These are phyloP conservation scores for Melinaea menophilus DNA, from an alignment of 2,888 invertebrate species.

Conservation along the genomic window DNA sequence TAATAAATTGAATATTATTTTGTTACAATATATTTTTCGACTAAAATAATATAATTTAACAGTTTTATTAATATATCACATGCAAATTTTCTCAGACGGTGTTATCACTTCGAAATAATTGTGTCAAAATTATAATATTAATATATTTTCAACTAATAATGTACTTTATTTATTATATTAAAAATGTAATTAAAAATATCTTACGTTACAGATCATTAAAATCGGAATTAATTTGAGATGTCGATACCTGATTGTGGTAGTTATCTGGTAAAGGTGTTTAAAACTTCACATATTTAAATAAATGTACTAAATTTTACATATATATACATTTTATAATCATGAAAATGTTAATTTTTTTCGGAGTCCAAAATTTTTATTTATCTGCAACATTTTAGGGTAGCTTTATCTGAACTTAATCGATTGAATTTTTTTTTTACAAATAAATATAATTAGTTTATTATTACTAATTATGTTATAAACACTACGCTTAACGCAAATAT, in stretches of 20 bases:
- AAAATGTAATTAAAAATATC: background rate
- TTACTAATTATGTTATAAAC: constrained; percentile 2
- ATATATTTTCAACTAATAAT: background rate
- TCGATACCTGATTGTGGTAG: constrained; percentile 16
- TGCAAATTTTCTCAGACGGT: constrained; percentile 1
- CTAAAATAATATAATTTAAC: background rate
- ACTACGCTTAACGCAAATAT: constrained; percentile 1
- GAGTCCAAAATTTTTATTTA: constrained; percentile 3
- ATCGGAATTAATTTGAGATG: constrained; percentile 14
- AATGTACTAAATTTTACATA: background rate
- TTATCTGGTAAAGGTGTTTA: background rate
- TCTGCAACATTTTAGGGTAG: background rate
- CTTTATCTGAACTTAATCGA: background rate
- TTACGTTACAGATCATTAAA: background rate
- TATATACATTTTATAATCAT: background rate
- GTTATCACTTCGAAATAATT: background rate
- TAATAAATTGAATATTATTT: background rate
- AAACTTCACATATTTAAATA: background rate
- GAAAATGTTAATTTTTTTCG: constrained; percentile 1
- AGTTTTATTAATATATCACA: background rate
- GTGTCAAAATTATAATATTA: background rate
- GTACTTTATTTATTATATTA: background rate
- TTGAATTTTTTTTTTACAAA: background rate
- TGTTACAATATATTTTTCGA: background rate
- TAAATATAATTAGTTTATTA: constrained; percentile 3